phyloP scores from a whole-genome alignment of 2,888 invertebrate species.

The Ornithoptera alexandrae region DNA sequence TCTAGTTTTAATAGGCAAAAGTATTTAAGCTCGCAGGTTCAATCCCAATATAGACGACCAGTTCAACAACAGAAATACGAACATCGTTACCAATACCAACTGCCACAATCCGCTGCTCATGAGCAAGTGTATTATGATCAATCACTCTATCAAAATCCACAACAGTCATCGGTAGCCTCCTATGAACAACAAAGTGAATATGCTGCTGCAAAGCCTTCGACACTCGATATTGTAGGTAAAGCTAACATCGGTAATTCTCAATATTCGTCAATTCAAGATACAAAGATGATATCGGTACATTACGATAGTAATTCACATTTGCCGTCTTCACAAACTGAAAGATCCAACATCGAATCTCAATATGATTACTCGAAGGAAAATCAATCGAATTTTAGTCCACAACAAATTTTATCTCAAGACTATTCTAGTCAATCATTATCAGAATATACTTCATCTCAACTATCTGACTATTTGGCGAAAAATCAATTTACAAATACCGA shows the following conservation, averaged over 20 bases:
- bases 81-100: constrained; percentile 57
- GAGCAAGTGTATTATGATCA: constrained; percentile 57
- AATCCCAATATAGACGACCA: constrained; percentile 57
- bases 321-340: constrained; percentile 31
- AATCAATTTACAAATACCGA: constrained; percentile 48
- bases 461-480: constrained; percentile 45
- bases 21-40: constrained; percentile 52
- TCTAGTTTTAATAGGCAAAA: constrained; percentile 54
- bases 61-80: constrained; percentile 57
- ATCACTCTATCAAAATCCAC: constrained; percentile 54
- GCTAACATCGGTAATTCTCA: constrained; percentile 49
- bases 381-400: constrained; percentile 15
- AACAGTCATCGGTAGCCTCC: constrained; percentile 38
- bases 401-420: constrained; percentile 20
- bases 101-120: constrained; percentile 48
- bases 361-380: constrained; percentile 40
- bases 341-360: constrained; percentile 37
- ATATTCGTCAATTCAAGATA: constrained; percentile 43
- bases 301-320: constrained; percentile 38
- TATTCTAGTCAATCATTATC: constrained; percentile 33
- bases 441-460: constrained; percentile 33
- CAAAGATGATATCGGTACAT: constrained; percentile 38
- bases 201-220: constrained; percentile 32
- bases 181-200: constrained; percentile 42
- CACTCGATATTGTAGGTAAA: constrained; percentile 35